These are phyloP conservation scores for Elephantulus edwardii DNA, from an alignment of 2,113 vertebrate species.

Conservation along the genomic window DNA sequence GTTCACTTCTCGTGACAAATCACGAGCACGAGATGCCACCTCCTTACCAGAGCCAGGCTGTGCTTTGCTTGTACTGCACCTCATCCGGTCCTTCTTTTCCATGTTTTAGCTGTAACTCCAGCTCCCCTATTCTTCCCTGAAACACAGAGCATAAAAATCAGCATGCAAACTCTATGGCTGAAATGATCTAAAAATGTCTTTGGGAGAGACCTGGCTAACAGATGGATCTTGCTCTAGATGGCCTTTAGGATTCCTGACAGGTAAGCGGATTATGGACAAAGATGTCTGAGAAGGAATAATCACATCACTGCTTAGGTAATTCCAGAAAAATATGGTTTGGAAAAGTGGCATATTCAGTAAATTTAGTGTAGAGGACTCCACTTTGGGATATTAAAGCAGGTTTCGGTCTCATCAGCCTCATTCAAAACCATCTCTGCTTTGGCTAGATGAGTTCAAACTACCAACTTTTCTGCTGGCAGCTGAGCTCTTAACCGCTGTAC, in stretches of 20 bases:
- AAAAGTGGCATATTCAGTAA: background rate
- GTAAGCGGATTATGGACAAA: background rate
- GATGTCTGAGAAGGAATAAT: background rate
- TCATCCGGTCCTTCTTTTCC: slow-evolving; percentile 90
- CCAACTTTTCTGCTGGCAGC: too few relatives aligned
- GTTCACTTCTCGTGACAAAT: background rate
- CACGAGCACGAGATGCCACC: background rate
- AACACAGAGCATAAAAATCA: slow-evolving; percentile 65
- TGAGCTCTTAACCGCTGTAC: too few relatives aligned
- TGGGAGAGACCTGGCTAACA: slow-evolving; percentile 36
- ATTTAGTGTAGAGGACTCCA: background rate
- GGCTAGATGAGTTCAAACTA: too few relatives aligned
- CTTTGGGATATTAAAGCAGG: slow-evolving; percentile 13
- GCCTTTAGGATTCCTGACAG: background rate
- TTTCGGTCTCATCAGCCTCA: background rate
- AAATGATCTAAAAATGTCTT: slow-evolving; percentile 34
- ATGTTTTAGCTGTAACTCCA: slow-evolving; percentile 93
- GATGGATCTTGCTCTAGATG: background rate
- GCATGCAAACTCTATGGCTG: background rate
- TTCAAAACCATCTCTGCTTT: background rate
- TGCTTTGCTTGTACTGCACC: slow-evolving; percentile 91
- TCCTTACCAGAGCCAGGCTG: slow-evolving; percentile 96
- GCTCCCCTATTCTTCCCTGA: slow-evolving; percentile 92
- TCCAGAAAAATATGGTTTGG: background rate
- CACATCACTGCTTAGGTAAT: background rate